phyloP scores from a whole-genome alignment of 2,113 vertebrate species.

The Gulo gulo region DNA sequence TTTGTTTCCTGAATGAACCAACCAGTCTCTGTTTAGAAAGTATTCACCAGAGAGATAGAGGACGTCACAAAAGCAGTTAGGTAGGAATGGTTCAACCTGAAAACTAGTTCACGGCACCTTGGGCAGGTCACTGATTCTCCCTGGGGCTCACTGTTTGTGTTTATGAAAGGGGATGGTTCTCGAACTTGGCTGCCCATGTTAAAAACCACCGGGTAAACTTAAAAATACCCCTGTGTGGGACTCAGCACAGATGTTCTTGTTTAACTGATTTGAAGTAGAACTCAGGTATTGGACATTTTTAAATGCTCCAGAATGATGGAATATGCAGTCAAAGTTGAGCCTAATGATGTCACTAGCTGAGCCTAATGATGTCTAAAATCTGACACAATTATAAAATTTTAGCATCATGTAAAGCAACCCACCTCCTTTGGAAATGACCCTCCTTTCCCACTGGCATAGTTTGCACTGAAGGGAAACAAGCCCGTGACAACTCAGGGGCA shows the following conservation, averaged over 20 bases:
- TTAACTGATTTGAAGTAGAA: not conserved
- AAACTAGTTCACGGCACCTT: not conserved
- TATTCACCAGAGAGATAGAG: not conserved
- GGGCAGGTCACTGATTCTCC: not conserved
- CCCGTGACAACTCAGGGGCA: not conserved
- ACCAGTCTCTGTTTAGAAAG: not conserved
- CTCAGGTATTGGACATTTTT: not conserved
- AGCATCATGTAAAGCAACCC: not conserved
- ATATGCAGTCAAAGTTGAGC: not conserved
- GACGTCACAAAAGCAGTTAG: not conserved
- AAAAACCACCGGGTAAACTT: not conserved
- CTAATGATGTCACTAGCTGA: too few species aligned
- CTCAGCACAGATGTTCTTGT: not conserved
- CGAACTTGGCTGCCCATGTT: not conserved
- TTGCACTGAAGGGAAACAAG: not conserved
- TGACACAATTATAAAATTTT: not conserved
- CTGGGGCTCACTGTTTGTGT: not conserved
- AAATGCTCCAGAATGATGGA: not conserved
- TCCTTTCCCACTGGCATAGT: not conserved
- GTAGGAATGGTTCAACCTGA: not conserved
- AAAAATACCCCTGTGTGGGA: not conserved
- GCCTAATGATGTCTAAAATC: not conserved
- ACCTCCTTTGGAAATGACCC: not conserved
- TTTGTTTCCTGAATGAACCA: not conserved
- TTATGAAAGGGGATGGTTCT: constrained; percentile 1